Percentiles rank a stretch among this genome's conserved stretches.
phyloP scores from a whole-genome alignment of 30 jellyfish, hydroid and myxozoan species.

The Clytia hemisphaerica region DNA sequence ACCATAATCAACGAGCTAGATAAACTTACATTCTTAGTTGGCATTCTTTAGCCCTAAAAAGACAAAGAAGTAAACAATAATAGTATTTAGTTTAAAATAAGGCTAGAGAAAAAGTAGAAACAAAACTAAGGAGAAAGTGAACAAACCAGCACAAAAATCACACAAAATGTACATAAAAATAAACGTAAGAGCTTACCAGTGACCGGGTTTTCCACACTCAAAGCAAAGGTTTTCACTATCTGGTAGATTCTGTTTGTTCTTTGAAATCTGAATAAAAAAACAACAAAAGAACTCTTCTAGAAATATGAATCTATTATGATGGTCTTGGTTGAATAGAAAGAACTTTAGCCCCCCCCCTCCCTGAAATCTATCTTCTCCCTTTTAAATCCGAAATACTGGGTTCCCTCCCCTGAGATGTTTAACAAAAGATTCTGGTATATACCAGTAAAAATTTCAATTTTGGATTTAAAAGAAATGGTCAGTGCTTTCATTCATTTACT shows the following conservation, averaged over 20 bases:
- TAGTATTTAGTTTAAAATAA: not conserved
- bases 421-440: no score
- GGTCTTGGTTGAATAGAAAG: no score
- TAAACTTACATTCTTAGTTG: conserved; percentile 53
- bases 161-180: not conserved
- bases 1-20: not conserved
- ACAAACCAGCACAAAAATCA: not conserved
- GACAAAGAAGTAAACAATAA: not conserved
- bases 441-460: no score
- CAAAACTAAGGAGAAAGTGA: not conserved
- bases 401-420: no score
- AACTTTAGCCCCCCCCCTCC: no score
- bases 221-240: conserved; percentile 72
- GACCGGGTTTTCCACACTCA: conserved; percentile 88
- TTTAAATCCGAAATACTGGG: no score
- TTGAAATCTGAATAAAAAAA: conserved; percentile 53
- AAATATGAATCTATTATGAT: no score
- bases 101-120: not conserved
- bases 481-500: no score
- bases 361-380: no score
- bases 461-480: no score
- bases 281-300: no score
- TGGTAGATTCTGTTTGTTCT: conserved; percentile 74
- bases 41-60: conserved; percentile 85
- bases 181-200: conserved; percentile 45